phyloP scores from a whole-genome alignment of 2,113 vertebrate species.

The Raja brachyura region DNA sequence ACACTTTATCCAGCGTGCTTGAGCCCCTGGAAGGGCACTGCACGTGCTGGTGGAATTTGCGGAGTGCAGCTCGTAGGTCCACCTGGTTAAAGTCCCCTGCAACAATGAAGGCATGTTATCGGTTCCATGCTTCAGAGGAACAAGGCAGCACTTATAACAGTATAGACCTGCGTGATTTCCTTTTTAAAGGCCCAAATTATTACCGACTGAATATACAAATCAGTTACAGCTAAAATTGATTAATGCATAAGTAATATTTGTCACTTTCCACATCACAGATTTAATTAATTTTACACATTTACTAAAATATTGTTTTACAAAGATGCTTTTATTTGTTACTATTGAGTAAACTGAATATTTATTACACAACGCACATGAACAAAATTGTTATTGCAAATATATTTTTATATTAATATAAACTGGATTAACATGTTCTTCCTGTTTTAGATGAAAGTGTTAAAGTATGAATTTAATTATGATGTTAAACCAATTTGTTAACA shows the following conservation, averaged over 20 bases:
- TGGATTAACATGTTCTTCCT: neutral
- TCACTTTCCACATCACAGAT: neutral
- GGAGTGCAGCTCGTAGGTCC: no score
- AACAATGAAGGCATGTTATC: no score
- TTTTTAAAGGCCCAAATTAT: neutral
- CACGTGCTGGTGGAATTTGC: no score
- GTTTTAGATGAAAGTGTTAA: neutral
- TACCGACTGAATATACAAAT: neutral
- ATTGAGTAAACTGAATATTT: neutral
- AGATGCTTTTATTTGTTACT: neutral
- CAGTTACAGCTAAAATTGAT: constrained; percentile 8
- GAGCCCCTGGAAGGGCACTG: no score
- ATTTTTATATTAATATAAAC: neutral
- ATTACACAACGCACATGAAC: neutral
- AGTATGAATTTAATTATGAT: neutral
- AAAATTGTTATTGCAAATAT: neutral
- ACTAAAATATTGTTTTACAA: neutral
- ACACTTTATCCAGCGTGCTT: no score
- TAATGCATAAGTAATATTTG: neutral
- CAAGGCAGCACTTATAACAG: neutral
- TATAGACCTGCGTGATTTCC: neutral
- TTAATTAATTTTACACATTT: neutral
- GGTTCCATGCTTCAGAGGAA: neutral
- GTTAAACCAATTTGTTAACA: neutral
- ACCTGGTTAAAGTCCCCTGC: no score